Evolutionary conservation across 2,888 invertebrate species (phyloP).

Genomic region (Brenthis ino): DNA sequence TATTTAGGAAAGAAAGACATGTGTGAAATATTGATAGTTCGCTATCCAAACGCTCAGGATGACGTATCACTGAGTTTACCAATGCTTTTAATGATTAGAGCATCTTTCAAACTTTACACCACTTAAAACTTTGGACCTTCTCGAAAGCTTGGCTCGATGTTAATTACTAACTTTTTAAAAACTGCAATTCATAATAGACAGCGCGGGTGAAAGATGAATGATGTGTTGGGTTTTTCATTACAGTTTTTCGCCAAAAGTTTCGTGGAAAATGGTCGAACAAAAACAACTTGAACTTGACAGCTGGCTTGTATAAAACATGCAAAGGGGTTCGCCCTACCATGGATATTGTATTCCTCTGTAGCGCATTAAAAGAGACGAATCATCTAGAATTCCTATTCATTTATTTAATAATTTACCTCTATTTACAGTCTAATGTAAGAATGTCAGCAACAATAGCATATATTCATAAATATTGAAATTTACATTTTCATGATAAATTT

Average conservation of each 20-base stretch:
- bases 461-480: background rate
- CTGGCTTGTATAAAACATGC: constrained; percentile 47
- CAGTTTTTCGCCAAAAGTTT: constrained; percentile 53
- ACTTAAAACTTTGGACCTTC: constrained; percentile 72
- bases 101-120: constrained; percentile 72
- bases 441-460: constrained; percentile 7
- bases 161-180: constrained; percentile 80
- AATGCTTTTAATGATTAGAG: constrained; percentile 73
- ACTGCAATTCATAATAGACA: constrained; percentile 82
- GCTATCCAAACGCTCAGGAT: too few relatives aligned
- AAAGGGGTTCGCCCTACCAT: constrained; percentile 44
- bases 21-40: too few relatives aligned
- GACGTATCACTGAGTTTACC: constrained; percentile 18
- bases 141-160: constrained; percentile 66
- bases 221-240: constrained; percentile 67
- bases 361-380: constrained; percentile 37
- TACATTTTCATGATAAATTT: constrained; percentile 5
- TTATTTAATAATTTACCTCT: constrained; percentile 29
- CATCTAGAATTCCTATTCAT: constrained; percentile 35
- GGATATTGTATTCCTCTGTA: constrained; percentile 35
- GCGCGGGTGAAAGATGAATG: constrained; percentile 76
- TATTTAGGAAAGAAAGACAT: too few relatives aligned
- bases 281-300: constrained; percentile 59
- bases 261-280: constrained; percentile 51
- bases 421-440: background rate